Base-by-base conservation (phyloP, 2,113 vertebrate species). In the Brachypodius melanocephalos region DNA sequence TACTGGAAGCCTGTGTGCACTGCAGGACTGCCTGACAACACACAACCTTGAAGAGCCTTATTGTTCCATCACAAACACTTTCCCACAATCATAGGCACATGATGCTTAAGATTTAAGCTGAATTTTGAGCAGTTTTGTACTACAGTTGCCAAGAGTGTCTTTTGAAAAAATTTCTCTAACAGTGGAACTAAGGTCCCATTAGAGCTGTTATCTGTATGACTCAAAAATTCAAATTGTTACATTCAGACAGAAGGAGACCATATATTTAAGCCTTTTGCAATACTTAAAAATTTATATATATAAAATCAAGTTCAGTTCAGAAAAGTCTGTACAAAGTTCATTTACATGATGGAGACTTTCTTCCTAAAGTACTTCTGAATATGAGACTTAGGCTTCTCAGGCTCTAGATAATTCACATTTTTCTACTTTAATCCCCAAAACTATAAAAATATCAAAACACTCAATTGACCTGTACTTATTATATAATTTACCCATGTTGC, bases 111-210 rank as follows among this genome's bases (percentile, higher is more conserved):
- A 86, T 59, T 86, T 65, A 58, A 59, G 54, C 5, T 67, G 59
- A 77, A 51, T 71, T 79, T 55, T 24, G 22, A 69, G 38, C 7
- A 66, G 10, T 76, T 85, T 69, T 52, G 8, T 75, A 34, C 36
- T 40, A 19, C 0, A 0, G 42, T 62, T 91, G 71, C n/a, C 62
- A 67, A 79, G 14, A 3, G 0, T 13, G 25, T 7, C 2, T 45
- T 77, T 59, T 17, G 10, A 45, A 34, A 65, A 14, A 7, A 4
- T 0, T 18, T 65, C 81, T 79, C 34, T 17, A 55, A 45, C 11
- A 31, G 7, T 19, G 16, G 46, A 38, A 52, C 34, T 49, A 36
- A 12, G 25, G 29, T 80, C 46, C 34, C 46, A 55, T 32, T 42
- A 26, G 28, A 52, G 36, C 24, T 75, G 3, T 43, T 75, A 43